Evolutionary conservation across 1,140 invertebrate genomes (phyloP), one percentile per base, ranked within the genome.

Genomic region (Oryzaephilus surinamensis): DNA sequence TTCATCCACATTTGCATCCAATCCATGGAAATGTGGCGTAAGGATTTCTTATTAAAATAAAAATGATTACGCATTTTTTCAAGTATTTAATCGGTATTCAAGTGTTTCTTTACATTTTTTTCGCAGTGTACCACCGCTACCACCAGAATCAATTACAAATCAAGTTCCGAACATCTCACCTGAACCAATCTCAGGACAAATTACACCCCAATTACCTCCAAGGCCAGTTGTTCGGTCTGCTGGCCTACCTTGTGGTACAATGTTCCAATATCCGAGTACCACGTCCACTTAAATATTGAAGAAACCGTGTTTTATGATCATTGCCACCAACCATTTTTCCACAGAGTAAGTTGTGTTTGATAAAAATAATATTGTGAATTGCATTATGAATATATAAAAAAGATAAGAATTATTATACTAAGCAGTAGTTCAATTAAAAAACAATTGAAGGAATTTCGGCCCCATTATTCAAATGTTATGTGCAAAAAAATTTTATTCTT

Each of bases 191-290:
- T 41, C 54, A 3, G 55, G 54, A 2, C 57, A 61, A 30, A 50
- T 48, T 14, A 61, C 57, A 4, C 59, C 59, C 2, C 48, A 52
- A 33, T 24, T 60, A 18, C 59, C 59, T 0, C 59, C 59, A 6
- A 50, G 51, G 27, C 57, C 59, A 10, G 50, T 52, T 4, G 48
- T 55, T 3, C 41, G 57, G 18, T 61, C 59, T 2, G 59, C 59
- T 11, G 59, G 54, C 1, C 36, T 51, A 12, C 32, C 50, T 2
- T 44, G 48, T 2, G 58, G 52, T 17, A 57, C 57, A 20, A 61
- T 57, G 56, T 61, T 61, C 39, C 57, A 55, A 20, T 61, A 61
- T 40, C 59, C 59, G 8, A 59, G 48, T 37, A 61, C 59, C 2
- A 58, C 58, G 13, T 50, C 47, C 13, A 56, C 59, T 11, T 60